These are phyloP conservation scores for Pavo muticus DNA, from an alignment of 2,113 vertebrate genomes.

Conservation along the genomic window DNA sequence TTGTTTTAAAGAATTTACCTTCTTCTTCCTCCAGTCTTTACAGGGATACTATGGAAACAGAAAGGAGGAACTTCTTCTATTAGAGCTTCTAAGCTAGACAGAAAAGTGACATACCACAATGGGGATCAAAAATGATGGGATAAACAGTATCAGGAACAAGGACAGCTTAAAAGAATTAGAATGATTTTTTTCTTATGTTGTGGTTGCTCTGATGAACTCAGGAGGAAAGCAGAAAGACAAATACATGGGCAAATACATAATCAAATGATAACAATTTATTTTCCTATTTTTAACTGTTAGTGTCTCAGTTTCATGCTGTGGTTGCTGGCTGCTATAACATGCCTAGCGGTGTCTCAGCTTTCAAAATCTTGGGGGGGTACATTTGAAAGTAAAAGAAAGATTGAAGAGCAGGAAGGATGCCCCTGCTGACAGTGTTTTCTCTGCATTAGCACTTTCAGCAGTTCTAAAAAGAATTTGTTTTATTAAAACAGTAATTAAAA, in stretches of 20 bases:
- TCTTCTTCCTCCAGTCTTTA: neutral
- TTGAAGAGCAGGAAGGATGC: neutral
- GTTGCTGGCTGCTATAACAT: neutral
- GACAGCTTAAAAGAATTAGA: neutral
- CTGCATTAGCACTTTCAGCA: neutral
- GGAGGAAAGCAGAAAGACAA: neutral
- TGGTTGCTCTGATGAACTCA: neutral
- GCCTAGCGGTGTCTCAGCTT: neutral
- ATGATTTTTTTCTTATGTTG: neutral
- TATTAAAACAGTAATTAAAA: neutral
- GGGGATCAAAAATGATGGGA: neutral
- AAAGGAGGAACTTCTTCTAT: neutral
- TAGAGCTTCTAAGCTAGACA: neutral
- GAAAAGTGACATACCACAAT: neutral
- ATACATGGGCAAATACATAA: neutral
- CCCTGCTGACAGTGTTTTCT: neutral
- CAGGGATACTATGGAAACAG: neutral
- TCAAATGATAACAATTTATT: neutral
- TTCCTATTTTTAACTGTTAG: neutral
- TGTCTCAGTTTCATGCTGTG: neutral
- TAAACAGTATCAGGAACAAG: neutral
- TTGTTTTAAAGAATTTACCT: neutral
- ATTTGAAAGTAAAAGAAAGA: neutral
- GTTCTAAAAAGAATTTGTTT: neutral
- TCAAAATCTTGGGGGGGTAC: neutral